Conservation (phyloP, 2,113 vertebrate species). For the Corythornis cristatus region DNA sequence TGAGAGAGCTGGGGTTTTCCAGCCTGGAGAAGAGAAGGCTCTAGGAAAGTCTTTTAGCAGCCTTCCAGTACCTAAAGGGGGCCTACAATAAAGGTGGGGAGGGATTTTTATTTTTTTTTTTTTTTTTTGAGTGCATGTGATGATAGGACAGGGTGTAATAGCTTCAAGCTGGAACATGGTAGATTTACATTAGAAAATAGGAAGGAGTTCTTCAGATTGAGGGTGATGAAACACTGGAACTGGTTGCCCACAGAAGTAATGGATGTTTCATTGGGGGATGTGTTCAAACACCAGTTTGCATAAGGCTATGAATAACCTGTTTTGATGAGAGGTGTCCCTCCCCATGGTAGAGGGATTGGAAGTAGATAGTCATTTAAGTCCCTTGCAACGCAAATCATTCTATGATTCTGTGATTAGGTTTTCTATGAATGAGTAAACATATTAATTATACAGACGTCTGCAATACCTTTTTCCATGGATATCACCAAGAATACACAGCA, state of each 20-base stretch:
- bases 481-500: not conserved
- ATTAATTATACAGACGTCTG: not conserved
- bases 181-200: not conserved
- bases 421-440: not conserved
- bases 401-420: not conserved
- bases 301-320: too few relatives aligned
- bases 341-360: not conserved
- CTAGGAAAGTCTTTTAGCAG: not conserved
- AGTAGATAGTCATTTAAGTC: not conserved
- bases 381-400: not conserved
- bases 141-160: not conserved
- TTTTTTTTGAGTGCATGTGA: too few relatives aligned
- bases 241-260: not conserved
- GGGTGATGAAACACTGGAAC: not conserved
- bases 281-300: not conserved
- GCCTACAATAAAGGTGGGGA: not conserved
- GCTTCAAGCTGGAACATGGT: not conserved
- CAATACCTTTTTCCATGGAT: not conserved
- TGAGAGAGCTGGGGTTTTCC: not conserved
- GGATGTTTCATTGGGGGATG: not conserved
- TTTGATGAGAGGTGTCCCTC: not conserved
- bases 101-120: not conserved
- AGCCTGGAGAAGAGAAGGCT: not conserved
- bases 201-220: not conserved
- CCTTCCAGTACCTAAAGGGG: not conserved